These are phyloP conservation scores for Platichthys flesus DNA, from an alignment of 2,113 vertebrate genomes.

Conservation along the genomic window DNA sequence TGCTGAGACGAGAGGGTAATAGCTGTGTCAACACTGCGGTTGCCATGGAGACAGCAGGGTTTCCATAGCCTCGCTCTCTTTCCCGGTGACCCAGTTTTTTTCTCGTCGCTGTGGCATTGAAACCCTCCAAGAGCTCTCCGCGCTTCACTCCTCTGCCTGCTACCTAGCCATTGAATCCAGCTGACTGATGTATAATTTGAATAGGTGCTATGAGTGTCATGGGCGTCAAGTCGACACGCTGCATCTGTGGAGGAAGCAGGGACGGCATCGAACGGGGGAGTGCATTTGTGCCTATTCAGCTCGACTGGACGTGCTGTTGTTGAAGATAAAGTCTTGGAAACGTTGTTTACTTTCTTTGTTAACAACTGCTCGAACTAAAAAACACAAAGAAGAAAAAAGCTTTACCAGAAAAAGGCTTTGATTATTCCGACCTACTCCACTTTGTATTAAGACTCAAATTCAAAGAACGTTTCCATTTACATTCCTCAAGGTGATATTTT, in stretches of 20 bases:
- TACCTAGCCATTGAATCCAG: conserved; percentile 48
- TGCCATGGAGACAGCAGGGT: conserved; percentile 65
- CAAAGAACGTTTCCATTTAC: too few species aligned
- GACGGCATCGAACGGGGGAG: conserved; percentile 6
- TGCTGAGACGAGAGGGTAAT: conserved; percentile 61
- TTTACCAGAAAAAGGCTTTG: too few species aligned
- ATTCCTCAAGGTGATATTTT: too few species aligned
- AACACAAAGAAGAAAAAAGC: too few species aligned
- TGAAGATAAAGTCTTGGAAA: neutral
- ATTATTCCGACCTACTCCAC: too few species aligned
- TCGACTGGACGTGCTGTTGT: conserved; percentile 13
- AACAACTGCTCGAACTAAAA: neutral
- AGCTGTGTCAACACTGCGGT: conserved; percentile 76
- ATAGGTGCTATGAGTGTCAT: conserved; percentile 16
- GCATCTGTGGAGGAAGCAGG: neutral
- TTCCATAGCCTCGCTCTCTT: conserved; percentile 55
- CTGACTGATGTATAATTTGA: conserved; percentile 53
- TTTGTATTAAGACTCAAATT: too few species aligned
- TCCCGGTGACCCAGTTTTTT: conserved; percentile 73
- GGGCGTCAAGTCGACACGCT: neutral
- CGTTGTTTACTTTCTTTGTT: neutral
- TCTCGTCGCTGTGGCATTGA: conserved; percentile 43
- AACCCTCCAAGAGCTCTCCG: conserved; percentile 59
- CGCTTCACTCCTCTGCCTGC: conserved; percentile 48
- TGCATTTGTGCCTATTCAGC: neutral